Conservation (phyloP, 2,888 invertebrate species). For the Cataglyphis cursor region DNA sequence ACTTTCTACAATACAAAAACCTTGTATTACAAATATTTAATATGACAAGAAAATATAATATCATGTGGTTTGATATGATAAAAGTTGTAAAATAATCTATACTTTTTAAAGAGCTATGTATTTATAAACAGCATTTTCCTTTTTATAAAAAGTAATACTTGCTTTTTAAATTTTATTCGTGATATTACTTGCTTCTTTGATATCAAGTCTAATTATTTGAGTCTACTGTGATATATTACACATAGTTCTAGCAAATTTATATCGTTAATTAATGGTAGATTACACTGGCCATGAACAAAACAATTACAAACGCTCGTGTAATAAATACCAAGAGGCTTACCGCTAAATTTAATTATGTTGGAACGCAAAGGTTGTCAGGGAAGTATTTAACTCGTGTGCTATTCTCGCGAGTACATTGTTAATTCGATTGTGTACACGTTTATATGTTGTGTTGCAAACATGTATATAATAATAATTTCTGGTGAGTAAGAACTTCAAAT, state of each 20-base stretch:
- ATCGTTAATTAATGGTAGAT: slow-evolving; percentile 19
- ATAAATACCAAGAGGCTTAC: slow-evolving; percentile 9
- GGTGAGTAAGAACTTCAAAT: neutral
- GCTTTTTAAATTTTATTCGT: neutral
- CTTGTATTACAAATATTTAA: neutral
- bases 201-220: neutral
- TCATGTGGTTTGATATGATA: neutral
- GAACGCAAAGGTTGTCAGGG: neutral
- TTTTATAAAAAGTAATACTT: neutral
- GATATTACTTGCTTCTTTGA: neutral
- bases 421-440: neutral
- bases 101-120: neutral
- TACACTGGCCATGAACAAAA: slow-evolving; percentile 3
- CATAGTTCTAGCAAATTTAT: neutral
- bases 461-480: neutral
- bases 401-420: neutral
- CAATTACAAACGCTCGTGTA: neutral
- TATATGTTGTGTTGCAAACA: neutral
- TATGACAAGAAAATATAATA: neutral
- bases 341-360: slow-evolving; percentile 10
- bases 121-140: neutral
- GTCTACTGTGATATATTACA: neutral
- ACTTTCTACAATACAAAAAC: slow-evolving; percentile 90
- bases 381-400: neutral
- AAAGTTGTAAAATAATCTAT: neutral